Evolutionary conservation across 2,888 invertebrate species (phyloP), one percentile per base, ranked within the genome.

Genomic region (Chrysolina americana): DNA sequence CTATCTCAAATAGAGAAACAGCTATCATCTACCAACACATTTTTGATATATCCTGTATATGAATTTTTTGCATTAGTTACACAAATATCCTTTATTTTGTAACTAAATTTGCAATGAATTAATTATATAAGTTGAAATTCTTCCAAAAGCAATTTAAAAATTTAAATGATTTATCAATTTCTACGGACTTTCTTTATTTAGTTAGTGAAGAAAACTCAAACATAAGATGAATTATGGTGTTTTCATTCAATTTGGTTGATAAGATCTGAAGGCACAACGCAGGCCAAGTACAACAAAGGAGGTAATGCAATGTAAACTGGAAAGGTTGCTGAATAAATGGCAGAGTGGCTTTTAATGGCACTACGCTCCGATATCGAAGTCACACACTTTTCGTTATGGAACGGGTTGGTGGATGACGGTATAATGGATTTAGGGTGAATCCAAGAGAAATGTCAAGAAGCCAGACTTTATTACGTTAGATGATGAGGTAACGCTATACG

Each of bases 281-380:
- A 36, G 59, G 21, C 41, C 41, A 71, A 71, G 65, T 71, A 65
- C 65, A 71, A 71, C 65, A 65, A 71, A 56, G 64, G 53, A 36
- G 65, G 10, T 59, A 71, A 65, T 65, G 44, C 41, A 71, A 65
- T 21, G 71, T 71, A 71, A 71, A 65, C 71, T n/a, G n/a, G 41
- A 13, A 47, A 70, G 47, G 63, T 44, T 48, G 48, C 21, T 70
- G 41, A 17, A 41, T 53, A 53, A 53, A 53, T 53, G 53, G 11
- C 10, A 19, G 53, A 15, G 17, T 23, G 44, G 65, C 44, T 65
- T 65, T 41, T 47, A 65, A 65, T 41, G 53, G 53, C 21, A 10
- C 21, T 8, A 21, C 53, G n/a, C 9, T 13, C 19, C 19, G 19
- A 53, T 53, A 53, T 53, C 17, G 41, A 41, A 63, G 59, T 63